Evolutionary conservation across 2,113 vertebrate species (phyloP), one percentile per base, ranked within the genome.

Genomic region (Carassius carassius): DNA sequence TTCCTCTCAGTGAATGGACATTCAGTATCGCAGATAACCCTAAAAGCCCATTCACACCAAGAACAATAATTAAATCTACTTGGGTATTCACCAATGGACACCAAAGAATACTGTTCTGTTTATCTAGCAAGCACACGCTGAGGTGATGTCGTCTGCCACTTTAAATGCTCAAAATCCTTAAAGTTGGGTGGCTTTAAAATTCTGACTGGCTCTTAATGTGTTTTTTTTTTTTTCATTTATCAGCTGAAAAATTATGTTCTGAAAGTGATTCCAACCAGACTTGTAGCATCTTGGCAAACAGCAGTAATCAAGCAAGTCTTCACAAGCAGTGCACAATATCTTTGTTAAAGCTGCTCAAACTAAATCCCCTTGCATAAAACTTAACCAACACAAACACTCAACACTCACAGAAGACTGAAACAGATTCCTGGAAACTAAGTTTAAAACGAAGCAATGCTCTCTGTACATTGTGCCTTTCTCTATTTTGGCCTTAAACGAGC

Each of bases 401-500:
- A 49, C 23, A 51, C 47, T 54, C 21, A 54, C n/a, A 23, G 3
- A 51, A 54, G 7, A 32, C 47, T 32, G 8, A 14, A 23, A 37
- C 19, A 5, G 35, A 47, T 47, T 73, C n/a, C 13, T 47, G 70
- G 21, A 25, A 47, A 47, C 4, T 73, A n/a, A 0, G n/a, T 49
- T 13, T 74, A 74, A 49, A 54, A 32, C 0, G 1, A 51, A 32
- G 74, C 12, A 17, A 76, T 54, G 32, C 49, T 70, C 21, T 51
- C 49, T 58, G 41, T 23, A 72, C 19, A 6, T 74, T 13, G 6
- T 35, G 35, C 21, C 17, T 49, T 77, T 82, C 65, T 62, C 63
- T 75, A 56, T 49, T 47, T 79, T 13, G 84, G 25, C 84, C 84
- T 51, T 89, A 92, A 94, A 93, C 89, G 91, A 92, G 90, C 86